Evolutionary conservation across 2,113 vertebrate genomes (phyloP), one percentile per base, ranked within the genome.

Genomic region (Syngnathus typhle): DNA sequence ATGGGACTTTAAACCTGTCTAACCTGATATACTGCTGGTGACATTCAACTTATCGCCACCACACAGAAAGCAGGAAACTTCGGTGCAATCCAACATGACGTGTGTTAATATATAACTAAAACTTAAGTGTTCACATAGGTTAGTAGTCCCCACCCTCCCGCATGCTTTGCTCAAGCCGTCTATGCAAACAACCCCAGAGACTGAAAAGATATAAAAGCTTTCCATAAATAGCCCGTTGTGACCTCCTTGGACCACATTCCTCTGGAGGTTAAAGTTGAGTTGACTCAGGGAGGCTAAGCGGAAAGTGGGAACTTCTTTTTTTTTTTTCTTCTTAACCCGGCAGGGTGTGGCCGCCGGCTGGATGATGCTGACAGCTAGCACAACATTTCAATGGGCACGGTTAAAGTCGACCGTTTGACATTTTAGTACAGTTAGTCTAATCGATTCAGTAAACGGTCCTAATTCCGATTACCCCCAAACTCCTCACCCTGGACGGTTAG

Each of bases 181-280:
- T 65, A 19, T 36, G 71, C 71, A 79, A 89, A 86, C 83, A 82
- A 80, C 70, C 36, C 21, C 66, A 37, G 65, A 70, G 68, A 86
- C 60, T 73, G 64, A 74, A 67, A 84, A 81, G 61, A 77, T 78
- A 87, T 73, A 83, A 77, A 82, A 74, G 70, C 0, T 71, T 84
- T 85, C 85, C 78, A 89, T 72, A 76, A 80, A 85, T 86, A 88
- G 64, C 60, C 15, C 0, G 2, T 46, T 64, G 13, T 58, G 69
- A 54, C 77, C 71, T 75, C 66, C 67, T 80, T 69, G 62, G 64
- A 77, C 82, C 75, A 82, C 80, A 84, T 89, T 88, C 82, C 83
- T 71, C 56, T 55, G 64, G 78, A 74, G 84, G 88, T 87, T 75
- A 89, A 83, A 88, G 88, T 83, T 87, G 74, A 85, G 60, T 76